Evolutionary conservation across 37 sponge, comb jelly and placozoan species (phyloP), one percentile per base, ranked within the genome.

Genomic region (Oscarella lobularis): DNA sequence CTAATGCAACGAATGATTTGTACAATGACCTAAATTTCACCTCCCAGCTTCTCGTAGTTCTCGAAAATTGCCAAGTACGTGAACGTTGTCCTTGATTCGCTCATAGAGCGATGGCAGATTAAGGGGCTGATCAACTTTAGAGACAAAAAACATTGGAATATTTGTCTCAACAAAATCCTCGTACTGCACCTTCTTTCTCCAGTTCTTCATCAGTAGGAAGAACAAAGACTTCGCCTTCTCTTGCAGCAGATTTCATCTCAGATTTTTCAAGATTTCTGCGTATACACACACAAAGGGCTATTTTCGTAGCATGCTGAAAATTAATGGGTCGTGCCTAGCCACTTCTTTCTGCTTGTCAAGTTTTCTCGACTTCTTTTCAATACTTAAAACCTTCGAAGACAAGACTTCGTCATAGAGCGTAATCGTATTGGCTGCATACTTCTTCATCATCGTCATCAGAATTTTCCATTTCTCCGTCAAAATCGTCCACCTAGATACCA

Each of bases 1-100:
- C n/a, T n/a, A n/a, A n/a, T n/a, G 71, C 71, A 68, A 68, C 35
- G 33, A 68, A 20, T 34, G 31, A 68, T 32, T 68, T 68, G 71
- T 68, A 5, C 29, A 5, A 4, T 5, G 33, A 14, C 33, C 33
- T 29, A 68, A n/a, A 67, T 68, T 35, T 20, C 76, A 74, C 33
- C 89, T 86, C 0, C 81, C 95, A 4, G 65, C 81, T 40, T 94
- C 78, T 2, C 90, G 76, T 31, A 90, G 76, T n/a, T 81, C 80
- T 73, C 86, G 84, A 60, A 98, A 91, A 70, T 94, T 86, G 71
- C 79, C 77, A 33, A 98, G 85, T 33, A 91, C 86, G 36, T 83
- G 82, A 2, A 94, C 54, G 2, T 86, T 78, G 67, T 88, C 89
- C 33, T 86, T 80, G 1, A 94, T 86, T 14, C 79, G 79, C 34